Conservation (phyloP, 2,888 invertebrate genomes). For the Cylloceria caligata region DNA sequence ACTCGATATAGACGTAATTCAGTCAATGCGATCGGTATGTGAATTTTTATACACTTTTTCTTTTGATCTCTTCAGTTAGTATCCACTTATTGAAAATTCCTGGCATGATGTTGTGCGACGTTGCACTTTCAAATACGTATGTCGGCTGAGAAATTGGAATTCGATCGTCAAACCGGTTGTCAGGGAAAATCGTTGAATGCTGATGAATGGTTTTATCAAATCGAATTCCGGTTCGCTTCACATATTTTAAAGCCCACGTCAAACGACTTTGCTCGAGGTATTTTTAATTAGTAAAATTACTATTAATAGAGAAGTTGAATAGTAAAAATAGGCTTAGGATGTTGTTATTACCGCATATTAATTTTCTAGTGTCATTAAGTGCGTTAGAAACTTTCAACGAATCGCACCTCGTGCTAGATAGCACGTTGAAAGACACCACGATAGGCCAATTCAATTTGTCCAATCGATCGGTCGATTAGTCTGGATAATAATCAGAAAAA, state of each 20-base stretch:
- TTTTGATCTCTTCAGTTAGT: conserved; percentile 12
- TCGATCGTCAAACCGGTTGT: conserved; percentile 27
- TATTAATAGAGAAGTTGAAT: neutral
- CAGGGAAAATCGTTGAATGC: neutral
- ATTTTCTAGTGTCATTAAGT: neutral
- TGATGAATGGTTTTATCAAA: conserved; percentile 15
- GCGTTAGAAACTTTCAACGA: neutral
- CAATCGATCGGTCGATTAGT: conserved; percentile 60
- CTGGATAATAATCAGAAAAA: conserved; percentile 57
- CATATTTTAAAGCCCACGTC: neutral
- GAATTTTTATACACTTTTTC: neutral
- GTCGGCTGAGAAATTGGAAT: conserved; percentile 11
- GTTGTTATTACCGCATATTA: neutral
- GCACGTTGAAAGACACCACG: conserved; percentile 8
- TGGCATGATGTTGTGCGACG: neutral
- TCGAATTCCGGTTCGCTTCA: neutral
- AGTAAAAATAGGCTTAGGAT: neutral
- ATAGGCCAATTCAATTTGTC: conserved; percentile 58
- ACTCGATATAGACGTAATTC: neutral
- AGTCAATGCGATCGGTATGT: neutral
- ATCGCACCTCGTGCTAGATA: neutral
- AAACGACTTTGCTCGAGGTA: neutral
- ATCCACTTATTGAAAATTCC: conserved; percentile 15
- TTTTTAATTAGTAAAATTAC: neutral
- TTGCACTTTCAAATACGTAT: conserved; percentile 5